A percentile compares a stretch with the other conserved stretches of the same genome.
Evolutionary conservation across 2,797 vertebrate species (phyloP).

Genomic region (Eulemur rubriventer): DNA sequence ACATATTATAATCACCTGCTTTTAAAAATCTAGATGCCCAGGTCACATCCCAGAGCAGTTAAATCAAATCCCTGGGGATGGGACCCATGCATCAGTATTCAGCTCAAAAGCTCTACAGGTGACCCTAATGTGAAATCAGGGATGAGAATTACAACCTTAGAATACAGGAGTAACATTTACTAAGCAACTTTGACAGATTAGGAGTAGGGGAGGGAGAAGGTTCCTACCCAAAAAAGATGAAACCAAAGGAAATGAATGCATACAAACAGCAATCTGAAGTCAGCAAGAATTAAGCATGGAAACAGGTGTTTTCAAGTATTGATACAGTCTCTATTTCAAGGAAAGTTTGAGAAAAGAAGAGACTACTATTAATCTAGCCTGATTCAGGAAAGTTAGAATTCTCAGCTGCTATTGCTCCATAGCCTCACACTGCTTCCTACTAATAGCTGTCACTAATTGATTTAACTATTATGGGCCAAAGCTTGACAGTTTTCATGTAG

Average conservation of each 20-base stretch:
- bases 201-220: not conserved
- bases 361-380: not conserved
- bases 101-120: not conserved
- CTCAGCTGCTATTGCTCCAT: not conserved
- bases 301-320: not conserved
- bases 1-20: conserved; percentile 31
- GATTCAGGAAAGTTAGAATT: not conserved
- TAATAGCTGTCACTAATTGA: not conserved
- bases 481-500: not conserved
- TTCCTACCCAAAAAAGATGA: not conserved
- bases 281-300: conserved; percentile 2
- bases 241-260: not conserved
- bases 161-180: not conserved
- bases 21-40: not conserved
- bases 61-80: not conserved
- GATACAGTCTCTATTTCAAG: not conserved
- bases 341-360: not conserved
- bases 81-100: not conserved
- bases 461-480: not conserved
- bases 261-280: not conserved
- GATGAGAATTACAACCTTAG: not conserved
- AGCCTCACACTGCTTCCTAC: not conserved
- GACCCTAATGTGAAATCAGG: not conserved
- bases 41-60: not conserved
- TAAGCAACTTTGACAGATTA: not conserved